Base-by-base conservation (phyloP, 2,113 vertebrate genomes). In the Puntigrus tetrazona region DNA sequence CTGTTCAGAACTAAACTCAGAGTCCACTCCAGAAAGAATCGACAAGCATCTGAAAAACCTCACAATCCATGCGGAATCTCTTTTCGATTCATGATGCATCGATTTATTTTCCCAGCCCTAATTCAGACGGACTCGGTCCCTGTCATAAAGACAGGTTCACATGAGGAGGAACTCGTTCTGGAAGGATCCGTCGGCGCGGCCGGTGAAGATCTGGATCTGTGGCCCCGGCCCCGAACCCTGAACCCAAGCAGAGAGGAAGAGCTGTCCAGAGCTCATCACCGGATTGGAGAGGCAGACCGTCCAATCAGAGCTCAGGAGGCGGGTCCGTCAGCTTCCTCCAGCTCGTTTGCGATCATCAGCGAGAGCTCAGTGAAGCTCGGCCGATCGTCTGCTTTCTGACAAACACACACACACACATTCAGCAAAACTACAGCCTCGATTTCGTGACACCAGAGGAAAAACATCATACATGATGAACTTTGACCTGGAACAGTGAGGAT, bases 361-460 rank as follows among this genome's bases (percentile, higher is more conserved):
- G 88, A 87, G 29, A 94, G 88, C 73, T 91, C 65, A 5, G 69
- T 72, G 65, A 95, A 95, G 0, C 90, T 70, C 0, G 91, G 92
- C 1, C 93, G 89, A 3, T 92, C 89, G 9, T 94, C 93, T 0
- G 92, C 86, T 81, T 72, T 93, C 94, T 95, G 5, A 78, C 36
- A 67, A 38, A 69, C 52, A 57, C 52, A 55, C 20, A 55, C 18
- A 43, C 41, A 43, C 41, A 43, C 8, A 65, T 22, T 45, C 6
- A 47, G 5, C 41, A 41, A 41, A 7, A 41, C 41, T 9, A 41
- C 41, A 41, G 8, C 1, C 41, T 41, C 1, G 41, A 9, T 41
- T 41, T 9, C 41, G 1, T 41, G 41, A 41, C 7, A 41, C 6
- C 1, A 41, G 41, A 41, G 38, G 38, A 7, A 41, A 38, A 41